Conservation (phyloP, 2,113 vertebrate species). For the Procavia capensis region DNA sequence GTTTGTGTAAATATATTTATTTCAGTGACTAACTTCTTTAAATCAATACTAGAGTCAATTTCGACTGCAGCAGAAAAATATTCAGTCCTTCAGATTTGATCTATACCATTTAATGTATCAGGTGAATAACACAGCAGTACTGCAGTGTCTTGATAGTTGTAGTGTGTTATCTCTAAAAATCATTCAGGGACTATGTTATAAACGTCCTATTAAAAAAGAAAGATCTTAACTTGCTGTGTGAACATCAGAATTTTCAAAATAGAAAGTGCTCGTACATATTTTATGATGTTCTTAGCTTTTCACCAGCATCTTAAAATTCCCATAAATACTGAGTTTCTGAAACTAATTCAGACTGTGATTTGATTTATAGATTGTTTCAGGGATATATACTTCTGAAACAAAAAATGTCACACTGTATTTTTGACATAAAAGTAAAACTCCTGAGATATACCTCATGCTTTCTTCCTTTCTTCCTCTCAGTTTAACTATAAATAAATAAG, state of each 20-base stretch:
- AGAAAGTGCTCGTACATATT: not conserved
- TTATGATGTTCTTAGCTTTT: slow-evolving; percentile 19
- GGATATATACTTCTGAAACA: not conserved
- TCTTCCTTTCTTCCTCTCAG: not conserved
- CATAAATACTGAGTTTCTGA: not conserved
- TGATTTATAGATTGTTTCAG: not conserved
- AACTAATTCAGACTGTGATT: not conserved
- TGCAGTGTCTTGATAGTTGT: not conserved
- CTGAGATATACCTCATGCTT: not conserved
- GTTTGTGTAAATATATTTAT: not conserved
- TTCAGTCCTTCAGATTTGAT: not conserved
- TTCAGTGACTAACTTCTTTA: not conserved
- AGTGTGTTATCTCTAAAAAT: not conserved
- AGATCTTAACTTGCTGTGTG: not conserved
- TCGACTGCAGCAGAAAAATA: not conserved
- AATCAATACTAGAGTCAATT: not conserved
- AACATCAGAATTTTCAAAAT: slow-evolving; percentile 14
- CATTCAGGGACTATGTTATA: not conserved
- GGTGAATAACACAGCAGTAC: not conserved
- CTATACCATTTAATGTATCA: not conserved
- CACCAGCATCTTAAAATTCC: not conserved
- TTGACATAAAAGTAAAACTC: not conserved
- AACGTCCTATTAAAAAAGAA: not conserved
- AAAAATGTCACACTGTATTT: not conserved
- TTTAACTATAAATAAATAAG: slow-evolving; percentile 2